A percentile compares a stretch with the other conserved stretches of the same genome.
Evolutionary conservation across 2,797 vertebrate genomes (phyloP).

Genomic region (Semaprochilodus insignis): DNA sequence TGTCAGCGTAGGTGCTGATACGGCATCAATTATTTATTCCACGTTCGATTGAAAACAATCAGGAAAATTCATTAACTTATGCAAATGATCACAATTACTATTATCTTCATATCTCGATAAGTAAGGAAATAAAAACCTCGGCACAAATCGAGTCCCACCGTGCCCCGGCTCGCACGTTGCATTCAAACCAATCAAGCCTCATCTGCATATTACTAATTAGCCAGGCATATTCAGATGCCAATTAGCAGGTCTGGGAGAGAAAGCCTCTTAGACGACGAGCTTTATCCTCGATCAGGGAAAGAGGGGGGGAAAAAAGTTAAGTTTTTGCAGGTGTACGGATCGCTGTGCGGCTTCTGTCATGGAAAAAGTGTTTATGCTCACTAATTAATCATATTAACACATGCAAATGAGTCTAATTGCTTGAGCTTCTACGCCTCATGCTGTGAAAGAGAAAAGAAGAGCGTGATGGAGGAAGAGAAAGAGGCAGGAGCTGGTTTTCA

Average conservation of each 20-base stretch:
- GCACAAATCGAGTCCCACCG: slow-evolving; percentile 75
- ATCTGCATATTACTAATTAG: slow-evolving; percentile 85
- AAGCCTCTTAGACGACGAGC: slow-evolving; percentile 78
- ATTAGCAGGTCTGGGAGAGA: slow-evolving; percentile 82
- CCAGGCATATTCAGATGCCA: slow-evolving; percentile 83
- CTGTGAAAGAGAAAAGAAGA: slow-evolving; percentile 62
- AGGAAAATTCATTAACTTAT: slow-evolving; percentile 85
- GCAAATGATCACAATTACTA: slow-evolving; percentile 85
- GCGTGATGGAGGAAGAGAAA: slow-evolving; percentile 79
- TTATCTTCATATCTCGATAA: slow-evolving; percentile 81
- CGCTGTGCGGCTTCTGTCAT: slow-evolving; percentile 78
- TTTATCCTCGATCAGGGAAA: slow-evolving; percentile 78
- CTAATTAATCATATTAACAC: slow-evolving; percentile 89
- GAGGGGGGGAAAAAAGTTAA: slow-evolving; percentile 64
- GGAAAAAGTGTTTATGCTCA: slow-evolving; percentile 83
- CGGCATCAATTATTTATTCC: slow-evolving; percentile 83
- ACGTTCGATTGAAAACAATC: slow-evolving; percentile 78
- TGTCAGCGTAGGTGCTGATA: slow-evolving; percentile 76
- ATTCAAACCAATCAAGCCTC: slow-evolving; percentile 85
- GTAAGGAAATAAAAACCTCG: slow-evolving; percentile 78
- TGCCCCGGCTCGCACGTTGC: slow-evolving; percentile 78
- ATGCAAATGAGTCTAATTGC: slow-evolving; percentile 86
- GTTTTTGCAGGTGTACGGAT: slow-evolving; percentile 80
- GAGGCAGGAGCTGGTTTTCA: slow-evolving; percentile 81
- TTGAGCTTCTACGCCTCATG: slow-evolving; percentile 74